Evolutionary conservation across 2,888 invertebrate species (phyloP), one percentile per base, ranked within the genome.

Genomic region (Lepidochitona cinerea): DNA sequence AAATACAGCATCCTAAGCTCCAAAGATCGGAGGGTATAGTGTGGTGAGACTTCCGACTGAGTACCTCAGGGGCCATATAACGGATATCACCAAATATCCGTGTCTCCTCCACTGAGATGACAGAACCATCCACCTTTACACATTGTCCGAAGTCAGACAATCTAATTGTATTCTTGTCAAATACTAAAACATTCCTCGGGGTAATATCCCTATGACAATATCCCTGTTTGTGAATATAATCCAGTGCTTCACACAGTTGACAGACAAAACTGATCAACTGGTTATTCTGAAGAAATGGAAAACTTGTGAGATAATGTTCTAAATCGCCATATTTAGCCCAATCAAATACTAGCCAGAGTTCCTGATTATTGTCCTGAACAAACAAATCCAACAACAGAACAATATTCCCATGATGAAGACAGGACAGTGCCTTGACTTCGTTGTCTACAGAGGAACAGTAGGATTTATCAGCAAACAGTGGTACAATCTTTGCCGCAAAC

Each of bases 131-230:
- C 14, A 72, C 71, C 59, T 78, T 74, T 4, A 41, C 35, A 53
- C 79, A 79, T 41, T 77, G 70, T 0, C 81, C 81, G 59, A 80
- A 81, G 54, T 81, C 81, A 0, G 79, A 79, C 35, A 81, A 54
- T 65, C 79, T 80, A 12, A 80, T 74, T 35, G 67, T 53, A 2
- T 68, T 68, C 9, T 67, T 36, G n/a, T 41, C 64, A 54, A 76
- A 72, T 9, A 81, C 68, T 7, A 81, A 69, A 29, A 80, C 68
- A 67, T 81, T 81, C 59, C 78, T 79, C 0, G 81, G 81, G 68
- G 80, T 80, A 35, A 81, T 59, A 53, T 81, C 81, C 4, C 80
- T 41, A 37, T 81, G 81, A 1, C 79, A 79, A 35, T 77, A 69
- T 32, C 71, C 65, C n/a, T 66, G 64, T 0, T 71, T 68, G 53